Percentiles rank a stretch among this genome's conserved stretches.
Conservation (phyloP, 37 sponge, comb jelly and placozoan genomes). For the Aplysina aerophoba region DNA sequence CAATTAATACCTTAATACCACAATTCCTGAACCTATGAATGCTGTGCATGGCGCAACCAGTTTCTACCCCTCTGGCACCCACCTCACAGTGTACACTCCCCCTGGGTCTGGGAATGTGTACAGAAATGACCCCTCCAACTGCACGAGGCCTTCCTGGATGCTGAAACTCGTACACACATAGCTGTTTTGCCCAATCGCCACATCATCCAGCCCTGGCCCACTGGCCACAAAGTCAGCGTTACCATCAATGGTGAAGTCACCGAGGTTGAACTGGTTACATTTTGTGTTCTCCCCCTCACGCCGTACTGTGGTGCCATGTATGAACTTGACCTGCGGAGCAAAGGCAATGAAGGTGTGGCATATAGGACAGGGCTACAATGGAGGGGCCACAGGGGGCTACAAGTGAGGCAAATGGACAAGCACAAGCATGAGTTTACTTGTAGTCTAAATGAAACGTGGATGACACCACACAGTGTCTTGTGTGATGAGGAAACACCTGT, state of each 20-base stretch:
- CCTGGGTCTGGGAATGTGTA: conserved; percentile 15
- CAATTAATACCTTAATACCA: too few relatives aligned
- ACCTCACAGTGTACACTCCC: conserved; percentile 16
- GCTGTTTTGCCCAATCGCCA: neutral
- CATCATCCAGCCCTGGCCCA: neutral
- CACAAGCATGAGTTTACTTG: too few relatives aligned
- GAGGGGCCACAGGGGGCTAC: too few relatives aligned
- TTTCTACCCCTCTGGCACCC: too few relatives aligned
- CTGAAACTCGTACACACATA: conserved; percentile 30
- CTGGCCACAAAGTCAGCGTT: neutral
- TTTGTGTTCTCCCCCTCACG: conserved; percentile 25
- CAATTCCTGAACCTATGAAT: neutral
- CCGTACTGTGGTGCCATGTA: neutral
- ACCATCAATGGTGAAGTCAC: neutral
- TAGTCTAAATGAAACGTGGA: too few relatives aligned
- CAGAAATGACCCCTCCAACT: conserved; percentile 20
- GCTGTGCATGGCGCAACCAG: neutral
- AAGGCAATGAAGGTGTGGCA: too few relatives aligned
- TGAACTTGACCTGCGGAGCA: neutral
- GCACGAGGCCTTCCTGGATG: conserved; percentile 19
- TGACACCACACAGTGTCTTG: too few relatives aligned
- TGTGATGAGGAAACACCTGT: too few relatives aligned
- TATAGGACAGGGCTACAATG: too few relatives aligned
- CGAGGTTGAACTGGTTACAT: conserved; percentile 25
- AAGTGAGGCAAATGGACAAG: too few relatives aligned